phyloP scores from a whole-genome alignment of 2,797 vertebrate species.

The Onychomys leucogaster region DNA sequence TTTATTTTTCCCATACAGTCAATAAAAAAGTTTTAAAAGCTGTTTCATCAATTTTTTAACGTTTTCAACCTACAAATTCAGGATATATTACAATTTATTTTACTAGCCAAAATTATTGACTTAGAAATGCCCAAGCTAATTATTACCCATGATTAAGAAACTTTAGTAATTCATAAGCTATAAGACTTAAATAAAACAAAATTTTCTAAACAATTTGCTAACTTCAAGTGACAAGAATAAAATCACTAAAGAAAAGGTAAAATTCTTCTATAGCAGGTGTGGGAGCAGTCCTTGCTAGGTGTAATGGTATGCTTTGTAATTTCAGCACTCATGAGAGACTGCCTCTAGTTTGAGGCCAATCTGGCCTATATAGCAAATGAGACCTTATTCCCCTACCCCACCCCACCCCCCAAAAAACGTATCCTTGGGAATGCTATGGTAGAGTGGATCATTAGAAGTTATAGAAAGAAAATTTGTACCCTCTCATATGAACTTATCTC shows the following conservation, averaged over 20 bases:
- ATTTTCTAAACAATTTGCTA: conserved; percentile 37
- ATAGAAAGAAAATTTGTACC: conserved; percentile 25
- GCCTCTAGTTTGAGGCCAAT: neutral
- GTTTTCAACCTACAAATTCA: conserved; percentile 39
- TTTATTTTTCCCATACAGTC: conserved; percentile 50
- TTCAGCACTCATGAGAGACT: neutral
- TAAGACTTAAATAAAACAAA: conserved; percentile 52
- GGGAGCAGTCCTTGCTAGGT: neutral
- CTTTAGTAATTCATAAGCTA: conserved; percentile 28
- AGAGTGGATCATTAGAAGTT: neutral
- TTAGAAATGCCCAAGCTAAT: conserved; percentile 30
- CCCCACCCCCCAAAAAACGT: neutral
- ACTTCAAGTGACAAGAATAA: conserved; percentile 41
- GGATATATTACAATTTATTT: conserved; percentile 17
- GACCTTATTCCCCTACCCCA: neutral
- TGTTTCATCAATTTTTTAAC: conserved; percentile 26
- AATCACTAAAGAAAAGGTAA: neutral
- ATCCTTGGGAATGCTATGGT: neutral
- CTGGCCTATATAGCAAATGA: neutral
- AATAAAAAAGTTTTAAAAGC: conserved; percentile 49
- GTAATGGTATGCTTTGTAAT: too few species aligned
- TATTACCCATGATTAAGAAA: neutral
- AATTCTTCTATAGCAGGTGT: neutral
- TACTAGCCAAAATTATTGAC: conserved; percentile 44
- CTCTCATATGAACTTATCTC: neutral